Base-by-base conservation (phyloP, 2,797 vertebrate genomes). In the Rhyacichthys aspro region DNA sequence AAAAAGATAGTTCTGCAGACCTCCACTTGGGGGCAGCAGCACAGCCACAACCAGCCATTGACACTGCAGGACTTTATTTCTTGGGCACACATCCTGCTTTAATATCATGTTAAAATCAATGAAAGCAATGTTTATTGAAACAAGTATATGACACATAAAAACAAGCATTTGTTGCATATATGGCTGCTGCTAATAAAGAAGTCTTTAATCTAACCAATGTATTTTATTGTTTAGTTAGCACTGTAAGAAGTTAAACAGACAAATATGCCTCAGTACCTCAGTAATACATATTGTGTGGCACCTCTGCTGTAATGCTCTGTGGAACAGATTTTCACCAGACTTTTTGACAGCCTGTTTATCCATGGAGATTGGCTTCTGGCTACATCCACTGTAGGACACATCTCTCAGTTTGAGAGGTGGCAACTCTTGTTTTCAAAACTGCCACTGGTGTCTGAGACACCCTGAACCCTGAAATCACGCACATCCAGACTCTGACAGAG, bases 21-120 rank as follows among this genome's bases (percentile, higher is more conserved):
- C 15, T 47, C 92, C 92, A 93, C 93, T 88, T 68, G 92, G 88
- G 90, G 93, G 93, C 92, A 92, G 90, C 88, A 92, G 66, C 81
- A 86, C 63, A 63, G 81, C 76, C 89, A 88, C 46, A 79, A 75
- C 74, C 74, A 81, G 58, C 55, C 47, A 49, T 78, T 43, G 56
- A 68, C 67, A 68, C 83, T 71, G 67, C 80, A 78, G 59, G 71
- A 64, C 44, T 69, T n/a, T 54, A 46, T 59, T 81, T 37, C 72
- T 78, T 53, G 55, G 58, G 59, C 59, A 58, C 70, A 50, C 45
- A 64, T 70, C 55, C 65, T 64, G 60, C 70, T 69, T 79, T 47
- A 63, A 28, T 48, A 47, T 70, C 64, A 60, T 65, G 47, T 70
- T 74, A 42, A 70, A 37, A 80, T 81, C 63, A 74, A n/a, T 19